A percentile compares a stretch with the other conserved stretches of the same genome.
Evolutionary conservation across 2,797 vertebrate genomes (phyloP).

Genomic region (Sebastiscus albofasciatus): DNA sequence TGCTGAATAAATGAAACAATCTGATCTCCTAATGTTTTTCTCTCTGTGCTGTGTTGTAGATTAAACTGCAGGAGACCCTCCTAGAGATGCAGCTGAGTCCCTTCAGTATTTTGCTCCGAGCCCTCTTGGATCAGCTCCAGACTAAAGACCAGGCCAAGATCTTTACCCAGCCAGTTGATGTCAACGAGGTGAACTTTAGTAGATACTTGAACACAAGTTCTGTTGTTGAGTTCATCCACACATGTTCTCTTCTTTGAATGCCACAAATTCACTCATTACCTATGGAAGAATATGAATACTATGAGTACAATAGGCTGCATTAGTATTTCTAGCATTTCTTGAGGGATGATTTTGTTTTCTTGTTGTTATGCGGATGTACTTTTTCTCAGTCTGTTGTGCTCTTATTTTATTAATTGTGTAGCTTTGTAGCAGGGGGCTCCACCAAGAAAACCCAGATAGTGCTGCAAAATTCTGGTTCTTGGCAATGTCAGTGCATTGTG

Average conservation of each 20-base stretch:
- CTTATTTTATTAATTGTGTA: background rate
- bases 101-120: constrained; percentile 90
- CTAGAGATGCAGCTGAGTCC: constrained; percentile 94
- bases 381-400: background rate
- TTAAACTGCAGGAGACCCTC: constrained; percentile 92
- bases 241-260: background rate
- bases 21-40: background rate
- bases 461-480: background rate
- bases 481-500: background rate
- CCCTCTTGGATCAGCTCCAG: constrained; percentile 93
- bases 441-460: background rate
- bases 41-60: constrained; percentile 74
- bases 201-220: background rate
- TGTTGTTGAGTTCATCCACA: background rate
- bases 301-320: background rate
- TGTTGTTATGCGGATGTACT: background rate
- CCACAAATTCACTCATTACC: background rate
- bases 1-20: background rate
- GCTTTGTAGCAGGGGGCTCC: too few relatives aligned
- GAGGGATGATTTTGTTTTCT: background rate
- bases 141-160: constrained; percentile 94
- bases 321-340: background rate
- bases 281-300: background rate
- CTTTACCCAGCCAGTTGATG: constrained; percentile 93
- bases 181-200: constrained; percentile 87